These are phyloP conservation scores for Acrocyrtus sp. DNA, from an alignment of 2,888 invertebrate species.

Conservation along the genomic window DNA sequence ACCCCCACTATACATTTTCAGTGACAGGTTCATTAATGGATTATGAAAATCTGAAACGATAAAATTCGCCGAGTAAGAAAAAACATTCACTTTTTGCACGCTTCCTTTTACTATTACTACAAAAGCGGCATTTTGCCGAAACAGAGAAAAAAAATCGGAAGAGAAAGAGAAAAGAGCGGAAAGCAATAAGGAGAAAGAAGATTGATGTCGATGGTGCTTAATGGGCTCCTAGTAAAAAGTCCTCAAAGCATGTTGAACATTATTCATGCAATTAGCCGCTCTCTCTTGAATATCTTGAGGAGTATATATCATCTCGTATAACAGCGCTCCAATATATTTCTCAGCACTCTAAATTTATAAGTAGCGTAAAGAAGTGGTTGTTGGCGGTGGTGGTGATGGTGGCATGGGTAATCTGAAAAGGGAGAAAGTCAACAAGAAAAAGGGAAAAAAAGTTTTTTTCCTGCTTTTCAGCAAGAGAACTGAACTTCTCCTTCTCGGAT, in stretches of 20 bases:
- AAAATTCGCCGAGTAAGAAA: no score
- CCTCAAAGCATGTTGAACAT: conserved; percentile 37
- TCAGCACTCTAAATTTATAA: conserved; percentile 11
- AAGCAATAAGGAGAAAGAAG: conserved; percentile 42
- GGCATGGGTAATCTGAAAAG: no score
- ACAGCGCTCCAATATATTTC: neutral
- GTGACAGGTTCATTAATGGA: no score
- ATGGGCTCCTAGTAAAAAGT: conserved; percentile 44
- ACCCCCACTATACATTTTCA: no score
- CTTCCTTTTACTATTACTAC: no score
- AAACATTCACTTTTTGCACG: no score
- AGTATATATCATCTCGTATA: neutral
- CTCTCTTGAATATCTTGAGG: neutral
- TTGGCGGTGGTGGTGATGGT: conserved; percentile 3
- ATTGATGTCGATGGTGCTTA: conserved; percentile 51
- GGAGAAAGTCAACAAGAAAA: neutral
- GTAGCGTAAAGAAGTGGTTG: neutral
- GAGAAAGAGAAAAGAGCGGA: conserved; percentile 5
- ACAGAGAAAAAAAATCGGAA: no score
- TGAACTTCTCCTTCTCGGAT: neutral
- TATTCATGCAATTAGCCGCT: conserved; percentile 37
- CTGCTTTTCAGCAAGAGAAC: neutral
- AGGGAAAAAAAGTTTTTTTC: neutral
- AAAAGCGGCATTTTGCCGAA: no score
- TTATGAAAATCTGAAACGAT: no score